These are phyloP conservation scores for Camponotus floridanus DNA, from an alignment of 1,140 invertebrate species.

Conservation along the genomic window DNA sequence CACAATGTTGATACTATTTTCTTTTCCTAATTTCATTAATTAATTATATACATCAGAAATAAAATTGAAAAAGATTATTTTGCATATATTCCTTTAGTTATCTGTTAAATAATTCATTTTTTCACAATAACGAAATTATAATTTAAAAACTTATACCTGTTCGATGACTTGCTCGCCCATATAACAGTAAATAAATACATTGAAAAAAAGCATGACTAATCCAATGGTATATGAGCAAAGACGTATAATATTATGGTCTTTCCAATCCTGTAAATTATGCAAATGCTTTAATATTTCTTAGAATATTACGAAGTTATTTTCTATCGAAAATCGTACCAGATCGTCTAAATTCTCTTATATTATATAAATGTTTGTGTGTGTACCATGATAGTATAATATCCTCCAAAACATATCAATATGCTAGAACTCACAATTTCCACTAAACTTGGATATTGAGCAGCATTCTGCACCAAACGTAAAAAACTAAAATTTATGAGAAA, in stretches of 20 bases:
- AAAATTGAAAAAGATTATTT: neutral
- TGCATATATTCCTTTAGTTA: neutral
- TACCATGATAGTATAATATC: slow-evolving; percentile 60
- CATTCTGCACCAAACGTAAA: slow-evolving; percentile 43
- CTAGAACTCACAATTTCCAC: slow-evolving; percentile 62
- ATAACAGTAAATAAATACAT: slow-evolving; percentile 36
- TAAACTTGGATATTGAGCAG: slow-evolving; percentile 67
- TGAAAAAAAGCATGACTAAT: neutral
- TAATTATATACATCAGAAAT: neutral
- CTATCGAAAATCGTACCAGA: neutral
- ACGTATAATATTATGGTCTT: slow-evolving; percentile 45
- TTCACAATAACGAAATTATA: too few species aligned
- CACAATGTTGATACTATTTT: slow-evolving; percentile 63
- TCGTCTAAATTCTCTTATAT: neutral
- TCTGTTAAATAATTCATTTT: neutral
- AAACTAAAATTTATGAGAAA: slow-evolving; percentile 45
- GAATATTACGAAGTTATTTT: neutral
- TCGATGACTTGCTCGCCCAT: slow-evolving; percentile 28
- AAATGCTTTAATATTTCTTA: neutral
- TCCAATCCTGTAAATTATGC: slow-evolving; percentile 67
- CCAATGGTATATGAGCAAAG: slow-evolving; percentile 24
- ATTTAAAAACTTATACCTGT: neutral
- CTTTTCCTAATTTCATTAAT: slow-evolving; percentile 60
- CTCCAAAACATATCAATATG: slow-evolving; percentile 74
- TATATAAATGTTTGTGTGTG: neutral